A percentile compares a stretch with the other conserved stretches of the same genome.
phyloP scores from a whole-genome alignment of 30 jellyfish, hydroid and myxozoan genomes.

The Hydractinia echinata region DNA sequence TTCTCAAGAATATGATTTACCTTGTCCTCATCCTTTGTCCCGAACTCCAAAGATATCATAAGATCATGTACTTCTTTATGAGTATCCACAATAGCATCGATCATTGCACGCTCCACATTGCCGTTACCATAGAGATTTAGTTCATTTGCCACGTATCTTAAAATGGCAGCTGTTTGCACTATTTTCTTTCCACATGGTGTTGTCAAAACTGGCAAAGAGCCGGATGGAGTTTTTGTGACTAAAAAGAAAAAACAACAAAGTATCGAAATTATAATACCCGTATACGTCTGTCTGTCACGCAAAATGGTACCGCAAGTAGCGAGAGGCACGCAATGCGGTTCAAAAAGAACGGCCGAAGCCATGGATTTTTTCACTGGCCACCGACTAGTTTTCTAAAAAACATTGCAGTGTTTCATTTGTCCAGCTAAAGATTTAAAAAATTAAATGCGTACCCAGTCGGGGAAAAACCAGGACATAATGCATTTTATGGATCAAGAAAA shows the following conservation, averaged over 20 bases:
- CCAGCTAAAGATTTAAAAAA: too few relatives aligned
- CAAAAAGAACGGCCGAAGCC: too few relatives aligned
- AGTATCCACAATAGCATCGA: background rate
- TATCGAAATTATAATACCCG: too few relatives aligned
- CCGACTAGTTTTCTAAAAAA: too few relatives aligned
- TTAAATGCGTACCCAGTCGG: too few relatives aligned
- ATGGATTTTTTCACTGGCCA: too few relatives aligned
- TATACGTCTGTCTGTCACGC: too few relatives aligned
- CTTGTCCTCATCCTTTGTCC: conserved; percentile 15
- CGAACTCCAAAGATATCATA: background rate
- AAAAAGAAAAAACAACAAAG: background rate
- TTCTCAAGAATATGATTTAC: background rate
- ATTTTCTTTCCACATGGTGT: conserved; percentile 18
- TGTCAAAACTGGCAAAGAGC: conserved; percentile 3
- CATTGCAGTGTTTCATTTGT: too few relatives aligned
- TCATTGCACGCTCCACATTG: conserved; percentile 16
- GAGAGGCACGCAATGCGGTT: too few relatives aligned
- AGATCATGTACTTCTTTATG: background rate
- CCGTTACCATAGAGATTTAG: conserved; percentile 11
- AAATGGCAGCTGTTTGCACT: conserved; percentile 7
- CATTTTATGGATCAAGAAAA: too few relatives aligned
- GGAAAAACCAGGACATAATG: too few relatives aligned
- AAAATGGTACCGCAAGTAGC: too few relatives aligned
- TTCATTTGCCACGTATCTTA: conserved; percentile 23
- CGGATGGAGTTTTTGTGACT: conserved; percentile 10